These are phyloP conservation scores for Pomacea maculata DNA, from an alignment of 1,140 invertebrate genomes.

Conservation along the genomic window DNA sequence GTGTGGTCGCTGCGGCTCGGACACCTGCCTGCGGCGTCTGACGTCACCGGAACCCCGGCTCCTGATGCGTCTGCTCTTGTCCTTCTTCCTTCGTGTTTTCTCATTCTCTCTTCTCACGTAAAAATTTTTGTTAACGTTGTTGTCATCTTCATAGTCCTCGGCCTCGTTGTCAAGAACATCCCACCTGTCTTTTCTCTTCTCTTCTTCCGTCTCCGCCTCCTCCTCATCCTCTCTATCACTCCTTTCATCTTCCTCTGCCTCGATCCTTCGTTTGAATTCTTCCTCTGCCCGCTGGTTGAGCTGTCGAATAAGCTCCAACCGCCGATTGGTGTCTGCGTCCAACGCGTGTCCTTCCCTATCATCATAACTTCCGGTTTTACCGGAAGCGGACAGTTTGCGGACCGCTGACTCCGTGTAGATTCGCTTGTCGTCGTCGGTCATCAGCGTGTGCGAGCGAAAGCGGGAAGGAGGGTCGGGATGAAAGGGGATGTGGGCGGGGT, in stretches of 20 bases:
- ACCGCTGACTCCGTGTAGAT: too few species aligned
- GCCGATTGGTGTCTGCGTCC: background rate
- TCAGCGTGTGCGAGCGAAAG: too few species aligned
- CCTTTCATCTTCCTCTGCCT: background rate
- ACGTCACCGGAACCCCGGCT: background rate
- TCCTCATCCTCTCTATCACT: background rate
- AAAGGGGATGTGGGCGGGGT: too few species aligned
- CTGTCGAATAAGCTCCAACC: constrained; percentile 7
- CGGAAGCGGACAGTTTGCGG: too few species aligned
- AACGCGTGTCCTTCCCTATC: background rate
- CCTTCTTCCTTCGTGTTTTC: background rate
- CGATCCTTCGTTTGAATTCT: background rate
- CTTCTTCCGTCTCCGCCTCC: background rate
- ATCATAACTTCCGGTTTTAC: background rate
- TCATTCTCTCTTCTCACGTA: background rate
- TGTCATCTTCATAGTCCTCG: background rate
- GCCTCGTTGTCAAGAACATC: background rate
- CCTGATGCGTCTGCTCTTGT: background rate
- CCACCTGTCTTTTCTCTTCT: too few species aligned
- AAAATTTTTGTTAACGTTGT: too few species aligned
- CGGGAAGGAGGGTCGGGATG: too few species aligned
- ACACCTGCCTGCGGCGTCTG: background rate
- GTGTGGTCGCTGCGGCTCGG: background rate
- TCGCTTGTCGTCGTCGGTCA: too few species aligned
- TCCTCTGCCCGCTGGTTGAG: background rate